These are phyloP conservation scores for Entomyzon cyanotis DNA, from an alignment of 2,113 vertebrate species.

Conservation along the genomic window DNA sequence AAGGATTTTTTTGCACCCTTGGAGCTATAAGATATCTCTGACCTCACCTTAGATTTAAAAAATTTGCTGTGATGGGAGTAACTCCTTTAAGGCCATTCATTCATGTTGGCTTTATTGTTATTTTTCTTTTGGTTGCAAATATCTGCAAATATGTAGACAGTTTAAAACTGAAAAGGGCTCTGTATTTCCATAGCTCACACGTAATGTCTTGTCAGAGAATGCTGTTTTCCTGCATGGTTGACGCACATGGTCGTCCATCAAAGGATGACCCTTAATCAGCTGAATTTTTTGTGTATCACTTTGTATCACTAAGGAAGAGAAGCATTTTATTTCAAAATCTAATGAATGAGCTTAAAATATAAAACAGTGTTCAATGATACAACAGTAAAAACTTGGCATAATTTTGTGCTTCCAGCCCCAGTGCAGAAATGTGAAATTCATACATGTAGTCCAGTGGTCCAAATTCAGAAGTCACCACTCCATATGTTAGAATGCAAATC, in stretches of 20 bases:
- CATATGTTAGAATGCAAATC: not conserved
- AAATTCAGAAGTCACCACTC: not conserved
- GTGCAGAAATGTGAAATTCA: not conserved
- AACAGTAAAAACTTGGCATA: not conserved
- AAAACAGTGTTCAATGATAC: not conserved
- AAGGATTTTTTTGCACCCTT: not conserved
- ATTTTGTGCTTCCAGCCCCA: not conserved
- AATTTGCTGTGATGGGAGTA: not conserved
- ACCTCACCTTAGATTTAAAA: not conserved
- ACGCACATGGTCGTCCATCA: not conserved
- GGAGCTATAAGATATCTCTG: not conserved
- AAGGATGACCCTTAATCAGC: not conserved
- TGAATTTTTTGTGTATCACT: not conserved
- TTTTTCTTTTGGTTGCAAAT: not conserved
- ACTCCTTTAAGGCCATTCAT: not conserved
- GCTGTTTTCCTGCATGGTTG: not conserved
- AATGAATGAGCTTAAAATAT: not conserved
- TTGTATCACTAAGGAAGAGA: not conserved
- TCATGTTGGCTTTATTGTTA: not conserved
- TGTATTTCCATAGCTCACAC: not conserved
- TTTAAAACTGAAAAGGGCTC: not conserved
- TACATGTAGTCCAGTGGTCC: too few relatives aligned
- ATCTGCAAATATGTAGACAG: not conserved
- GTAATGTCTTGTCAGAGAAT: not conserved
- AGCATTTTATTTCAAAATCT: not conserved